Evolutionary conservation across 30 jellyfish, hydroid and myxozoan genomes (phyloP).

Genomic region (Catostylus mosaicus): DNA sequence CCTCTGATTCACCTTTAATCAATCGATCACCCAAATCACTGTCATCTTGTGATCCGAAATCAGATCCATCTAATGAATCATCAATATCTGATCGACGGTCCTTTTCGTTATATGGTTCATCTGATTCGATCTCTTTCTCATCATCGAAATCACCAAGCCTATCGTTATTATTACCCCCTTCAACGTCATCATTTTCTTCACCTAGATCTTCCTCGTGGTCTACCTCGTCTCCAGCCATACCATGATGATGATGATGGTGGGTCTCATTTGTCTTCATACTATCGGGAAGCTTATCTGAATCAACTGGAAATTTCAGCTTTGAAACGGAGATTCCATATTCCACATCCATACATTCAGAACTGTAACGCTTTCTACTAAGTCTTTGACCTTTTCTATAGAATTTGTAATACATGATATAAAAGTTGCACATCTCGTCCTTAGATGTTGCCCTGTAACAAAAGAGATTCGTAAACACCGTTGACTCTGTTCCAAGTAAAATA

Average conservation of each 20-base stretch:
- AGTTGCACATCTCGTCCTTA: conserved; percentile 87
- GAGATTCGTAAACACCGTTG: too few relatives aligned
- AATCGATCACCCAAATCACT: conserved; percentile 27
- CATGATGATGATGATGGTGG: conserved; percentile 48
- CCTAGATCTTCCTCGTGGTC: conserved; percentile 27
- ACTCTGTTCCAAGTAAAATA: too few relatives aligned
- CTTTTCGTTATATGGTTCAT: background rate
- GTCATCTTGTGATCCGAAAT: conserved; percentile 2
- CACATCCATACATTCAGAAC: conserved; percentile 45
- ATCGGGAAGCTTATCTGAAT: conserved; percentile 58
- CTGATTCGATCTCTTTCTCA: background rate
- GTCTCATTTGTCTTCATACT: conserved; percentile 28
- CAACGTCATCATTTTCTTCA: background rate
- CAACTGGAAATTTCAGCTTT: conserved; percentile 50
- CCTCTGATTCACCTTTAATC: conserved; percentile 4
- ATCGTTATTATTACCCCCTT: background rate
- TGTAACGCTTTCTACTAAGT: background rate
- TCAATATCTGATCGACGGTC: background rate
- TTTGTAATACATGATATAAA: conserved; percentile 81
- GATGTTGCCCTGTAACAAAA: conserved; percentile 63
- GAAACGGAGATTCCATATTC: conserved; percentile 7
- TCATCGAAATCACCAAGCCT: conserved; percentile 18
- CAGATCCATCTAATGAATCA: background rate
- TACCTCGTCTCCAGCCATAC: background rate
- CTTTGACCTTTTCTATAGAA: conserved; percentile 14